These are phyloP conservation scores for Phaonia tiefii DNA, from an alignment of 2,888 invertebrate genomes.

Conservation along the genomic window DNA sequence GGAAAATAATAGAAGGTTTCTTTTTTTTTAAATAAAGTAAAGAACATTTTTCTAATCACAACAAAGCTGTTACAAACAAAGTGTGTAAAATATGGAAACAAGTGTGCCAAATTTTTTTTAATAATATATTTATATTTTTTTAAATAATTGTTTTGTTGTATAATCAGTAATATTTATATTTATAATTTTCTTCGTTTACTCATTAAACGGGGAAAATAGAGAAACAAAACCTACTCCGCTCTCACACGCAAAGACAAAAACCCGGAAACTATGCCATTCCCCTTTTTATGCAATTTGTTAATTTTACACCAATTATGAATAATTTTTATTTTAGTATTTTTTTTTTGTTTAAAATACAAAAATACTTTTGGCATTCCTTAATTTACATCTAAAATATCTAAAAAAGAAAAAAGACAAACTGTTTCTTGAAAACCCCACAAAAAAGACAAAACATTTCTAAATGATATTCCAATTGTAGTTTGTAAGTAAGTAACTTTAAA, in stretches of 20 bases:
- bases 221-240: conserved; percentile 28
- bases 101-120: conserved; percentile 78
- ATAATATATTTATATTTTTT: conserved; percentile 68
- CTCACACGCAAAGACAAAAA: background rate
- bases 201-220: conserved; percentile 48
- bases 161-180: conserved; percentile 54
- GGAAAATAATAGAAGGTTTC: conserved; percentile 45
- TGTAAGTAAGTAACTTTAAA: conserved; percentile 38
- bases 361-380: conserved; percentile 62
- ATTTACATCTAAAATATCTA: conserved; percentile 16
- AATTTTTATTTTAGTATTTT: conserved; percentile 24
- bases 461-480: conserved; percentile 62
- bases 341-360: conserved; percentile 4
- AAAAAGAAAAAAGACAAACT: conserved; percentile 56
- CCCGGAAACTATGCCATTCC: conserved; percentile 49
- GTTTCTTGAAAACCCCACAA: background rate
- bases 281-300: conserved; percentile 62
- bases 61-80: conserved; percentile 53
- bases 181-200: conserved; percentile 36
- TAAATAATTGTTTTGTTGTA: conserved; percentile 62
- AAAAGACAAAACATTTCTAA: background rate
- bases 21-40: conserved; percentile 19
- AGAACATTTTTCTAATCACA: conserved; percentile 57
- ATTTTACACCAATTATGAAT: conserved; percentile 42
- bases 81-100: conserved; percentile 75